Evolutionary conservation across 2,113 vertebrate species (phyloP).

Genomic region (Mixornis gularis): DNA sequence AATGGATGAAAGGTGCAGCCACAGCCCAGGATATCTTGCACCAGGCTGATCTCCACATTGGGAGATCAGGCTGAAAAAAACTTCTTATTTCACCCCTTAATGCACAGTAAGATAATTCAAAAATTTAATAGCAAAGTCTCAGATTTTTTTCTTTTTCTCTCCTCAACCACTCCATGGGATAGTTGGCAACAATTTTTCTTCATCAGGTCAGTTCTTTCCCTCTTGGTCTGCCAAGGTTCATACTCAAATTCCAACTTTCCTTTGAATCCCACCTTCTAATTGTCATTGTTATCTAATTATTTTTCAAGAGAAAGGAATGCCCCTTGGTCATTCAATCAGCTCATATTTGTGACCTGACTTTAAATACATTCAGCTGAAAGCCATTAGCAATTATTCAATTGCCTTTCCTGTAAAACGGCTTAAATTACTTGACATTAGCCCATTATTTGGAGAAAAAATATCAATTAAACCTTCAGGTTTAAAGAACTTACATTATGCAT

Average conservation of each 20-base stretch:
- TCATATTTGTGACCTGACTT: conserved; percentile 30
- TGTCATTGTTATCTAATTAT: conserved; percentile 2
- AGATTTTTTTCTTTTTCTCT: background rate
- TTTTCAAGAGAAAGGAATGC: conserved; percentile 12
- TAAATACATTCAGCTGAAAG: conserved; percentile 54
- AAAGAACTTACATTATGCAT: background rate
- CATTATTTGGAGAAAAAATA: conserved; percentile 37
- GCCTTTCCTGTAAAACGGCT: conserved; percentile 34
- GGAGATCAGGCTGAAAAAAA: background rate
- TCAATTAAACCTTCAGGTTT: conserved; percentile 29
- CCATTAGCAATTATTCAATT: conserved; percentile 53
- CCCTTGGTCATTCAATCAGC: conserved; percentile 5
- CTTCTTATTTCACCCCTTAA: background rate
- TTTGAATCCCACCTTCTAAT: conserved; percentile 12
- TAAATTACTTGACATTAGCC: conserved; percentile 38
- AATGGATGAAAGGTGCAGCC: background rate
- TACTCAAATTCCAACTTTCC: background rate
- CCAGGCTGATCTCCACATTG: background rate
- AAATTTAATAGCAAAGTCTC: background rate
- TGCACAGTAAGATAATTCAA: background rate
- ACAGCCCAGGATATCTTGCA: background rate
- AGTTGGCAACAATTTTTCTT: background rate
- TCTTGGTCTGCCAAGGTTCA: background rate
- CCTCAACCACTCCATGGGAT: background rate
- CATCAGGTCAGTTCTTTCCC: background rate